phyloP scores from a whole-genome alignment of 1,140 invertebrate genomes.

The Drosophila setifemur region DNA sequence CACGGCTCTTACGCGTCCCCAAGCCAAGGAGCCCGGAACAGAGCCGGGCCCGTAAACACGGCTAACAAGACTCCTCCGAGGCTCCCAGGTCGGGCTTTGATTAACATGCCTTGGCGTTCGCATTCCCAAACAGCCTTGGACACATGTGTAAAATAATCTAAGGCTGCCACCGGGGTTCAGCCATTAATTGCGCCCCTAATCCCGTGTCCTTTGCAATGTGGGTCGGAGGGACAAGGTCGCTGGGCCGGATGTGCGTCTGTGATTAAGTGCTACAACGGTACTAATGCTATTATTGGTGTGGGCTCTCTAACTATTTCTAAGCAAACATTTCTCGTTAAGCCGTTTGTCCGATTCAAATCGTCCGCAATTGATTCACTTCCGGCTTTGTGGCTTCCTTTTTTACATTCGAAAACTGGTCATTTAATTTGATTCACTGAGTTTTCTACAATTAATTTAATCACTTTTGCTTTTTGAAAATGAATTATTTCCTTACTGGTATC shows the following conservation, averaged over 20 bases:
- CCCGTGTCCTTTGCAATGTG: constrained; percentile 35
- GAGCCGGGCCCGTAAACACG: constrained; percentile 1
- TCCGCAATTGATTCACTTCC: background rate
- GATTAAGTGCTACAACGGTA: constrained; percentile 41
- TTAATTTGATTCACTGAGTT: background rate
- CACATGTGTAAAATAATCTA: constrained; percentile 32
- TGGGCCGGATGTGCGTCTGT: background rate
- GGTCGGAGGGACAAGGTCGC: constrained; percentile 6
- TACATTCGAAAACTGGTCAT: background rate
- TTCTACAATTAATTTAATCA: background rate
- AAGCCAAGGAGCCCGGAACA: constrained; percentile 23
- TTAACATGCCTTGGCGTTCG: constrained; percentile 40
- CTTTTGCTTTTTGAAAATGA: background rate
- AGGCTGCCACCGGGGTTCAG: constrained; percentile 11
- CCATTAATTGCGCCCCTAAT: constrained; percentile 55
- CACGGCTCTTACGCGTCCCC: constrained; percentile 48
- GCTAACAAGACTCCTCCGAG: background rate
- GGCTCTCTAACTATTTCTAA: constrained; percentile 3
- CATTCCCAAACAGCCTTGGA: background rate
- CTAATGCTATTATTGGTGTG: constrained; percentile 39
- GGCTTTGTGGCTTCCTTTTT: background rate
- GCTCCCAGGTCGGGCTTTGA: constrained; percentile 31
- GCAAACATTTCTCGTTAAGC: constrained; percentile 27
- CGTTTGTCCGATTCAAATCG: background rate
- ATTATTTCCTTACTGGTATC: background rate